Evolutionary conservation across 2,113 vertebrate genomes (phyloP).

Genomic region (Fregata magnificens): DNA sequence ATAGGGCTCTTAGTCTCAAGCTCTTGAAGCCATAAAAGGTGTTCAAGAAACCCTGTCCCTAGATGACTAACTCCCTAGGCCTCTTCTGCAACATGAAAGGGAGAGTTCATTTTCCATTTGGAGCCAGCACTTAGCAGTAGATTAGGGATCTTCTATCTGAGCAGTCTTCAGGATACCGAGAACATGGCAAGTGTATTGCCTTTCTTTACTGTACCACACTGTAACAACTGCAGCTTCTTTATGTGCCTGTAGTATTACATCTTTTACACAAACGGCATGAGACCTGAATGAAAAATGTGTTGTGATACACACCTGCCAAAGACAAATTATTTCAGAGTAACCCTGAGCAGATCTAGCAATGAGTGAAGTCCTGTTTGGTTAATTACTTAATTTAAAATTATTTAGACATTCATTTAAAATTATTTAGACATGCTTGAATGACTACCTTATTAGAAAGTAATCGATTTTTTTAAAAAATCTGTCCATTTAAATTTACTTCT

Average conservation of each 20-base stretch:
- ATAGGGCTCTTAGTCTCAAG: background rate
- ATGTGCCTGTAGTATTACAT: background rate
- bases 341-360: background rate
- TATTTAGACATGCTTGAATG: background rate
- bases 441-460: background rate
- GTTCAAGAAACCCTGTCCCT: background rate
- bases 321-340: background rate
- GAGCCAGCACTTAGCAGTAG: background rate
- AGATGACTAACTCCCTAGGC: background rate
- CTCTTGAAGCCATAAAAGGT: slow-evolving; percentile 60
- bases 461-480: background rate
- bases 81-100: background rate
- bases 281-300: background rate
- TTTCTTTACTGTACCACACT: background rate
- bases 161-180: background rate
- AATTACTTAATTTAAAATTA: background rate
- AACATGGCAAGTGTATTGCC: background rate
- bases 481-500: background rate
- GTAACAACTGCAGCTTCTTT: background rate
- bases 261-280: background rate
- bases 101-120: background rate
- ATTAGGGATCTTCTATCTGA: background rate
- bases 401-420: background rate
- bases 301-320: background rate
- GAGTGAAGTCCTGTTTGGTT: background rate